Conservation (phyloP, 2,113 vertebrate species). For the Illadopsis cleaveri region DNA sequence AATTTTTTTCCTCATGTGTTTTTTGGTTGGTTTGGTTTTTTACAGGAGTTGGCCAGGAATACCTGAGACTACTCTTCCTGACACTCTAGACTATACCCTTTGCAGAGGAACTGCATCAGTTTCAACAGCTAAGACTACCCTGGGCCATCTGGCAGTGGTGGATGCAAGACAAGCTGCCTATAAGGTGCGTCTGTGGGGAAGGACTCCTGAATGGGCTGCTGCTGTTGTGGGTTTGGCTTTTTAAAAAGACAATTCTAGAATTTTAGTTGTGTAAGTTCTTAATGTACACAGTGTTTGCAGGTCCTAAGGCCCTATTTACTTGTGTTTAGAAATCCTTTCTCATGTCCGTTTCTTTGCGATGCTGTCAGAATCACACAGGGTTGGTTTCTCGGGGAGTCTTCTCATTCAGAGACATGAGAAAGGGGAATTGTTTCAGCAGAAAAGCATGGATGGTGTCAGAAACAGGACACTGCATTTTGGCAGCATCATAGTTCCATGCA, state of each 20-base stretch:
- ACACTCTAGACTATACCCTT: slow-evolving; percentile 36
- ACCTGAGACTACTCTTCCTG: slow-evolving; percentile 28
- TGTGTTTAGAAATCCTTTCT: neutral
- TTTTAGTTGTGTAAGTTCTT: neutral
- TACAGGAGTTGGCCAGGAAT: slow-evolving; percentile 84
- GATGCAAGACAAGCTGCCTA: slow-evolving; percentile 72
- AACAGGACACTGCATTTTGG: neutral
- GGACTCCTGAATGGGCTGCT: neutral
- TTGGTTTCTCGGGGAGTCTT: neutral
- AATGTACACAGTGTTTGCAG: neutral
- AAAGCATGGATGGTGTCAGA: neutral
- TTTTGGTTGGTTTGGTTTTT: neutral
- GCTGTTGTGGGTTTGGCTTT: neutral
- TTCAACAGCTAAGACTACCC: slow-evolving; percentile 79
- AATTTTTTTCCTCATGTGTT: neutral
- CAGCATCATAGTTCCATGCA: neutral
- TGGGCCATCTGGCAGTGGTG: slow-evolving; percentile 71
- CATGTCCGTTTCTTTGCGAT: fast-evolving
- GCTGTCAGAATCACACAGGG: neutral
- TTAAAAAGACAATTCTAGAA: neutral
- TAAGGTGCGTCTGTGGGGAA: slow-evolving; percentile 57
- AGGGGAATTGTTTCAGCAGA: neutral
- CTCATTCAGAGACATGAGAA: neutral
- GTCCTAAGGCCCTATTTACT: neutral
- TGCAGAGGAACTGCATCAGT: slow-evolving; percentile 72